phyloP scores from a whole-genome alignment of 2,113 vertebrate species.

The Clarias magur region DNA sequence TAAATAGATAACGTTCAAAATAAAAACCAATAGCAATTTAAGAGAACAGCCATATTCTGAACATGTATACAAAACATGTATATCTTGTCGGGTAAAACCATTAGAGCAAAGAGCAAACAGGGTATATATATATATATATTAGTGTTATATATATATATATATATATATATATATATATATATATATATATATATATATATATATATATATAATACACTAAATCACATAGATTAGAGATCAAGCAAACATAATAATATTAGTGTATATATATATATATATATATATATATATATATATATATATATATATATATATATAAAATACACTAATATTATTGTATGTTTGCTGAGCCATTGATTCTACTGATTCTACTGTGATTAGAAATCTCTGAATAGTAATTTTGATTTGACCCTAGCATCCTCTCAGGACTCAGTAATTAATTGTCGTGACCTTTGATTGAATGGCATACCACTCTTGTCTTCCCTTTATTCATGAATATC shows the following conservation, averaged over 20 bases:
- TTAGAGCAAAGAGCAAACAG: not conserved
- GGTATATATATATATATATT: no score
- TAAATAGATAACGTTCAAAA: not conserved
- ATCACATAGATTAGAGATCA: no score
- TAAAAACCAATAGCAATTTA: not conserved
- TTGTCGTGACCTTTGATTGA: conserved; percentile 49
- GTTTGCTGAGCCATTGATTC: not conserved
- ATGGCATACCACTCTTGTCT: conserved; percentile 44
- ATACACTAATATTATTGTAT: not conserved
- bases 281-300: no score
- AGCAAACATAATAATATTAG: no score
- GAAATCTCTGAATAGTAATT: conserved; percentile 16
- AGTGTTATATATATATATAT: no score
- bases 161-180: not conserved
- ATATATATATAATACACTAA: not conserved
- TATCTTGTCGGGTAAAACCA: not conserved
- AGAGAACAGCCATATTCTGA: not conserved
- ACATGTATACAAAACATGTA: not conserved
- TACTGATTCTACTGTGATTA: not conserved
- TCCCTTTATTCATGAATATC: conserved; percentile 71
- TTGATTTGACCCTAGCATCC: conserved; percentile 39
- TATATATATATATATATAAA: not conserved
- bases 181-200: no score
- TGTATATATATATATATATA: no score
- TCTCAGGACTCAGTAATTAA: conserved; percentile 43